Evolutionary conservation across 2,888 invertebrate genomes (phyloP).

Genomic region (Petrolisthes cinctipes): DNA sequence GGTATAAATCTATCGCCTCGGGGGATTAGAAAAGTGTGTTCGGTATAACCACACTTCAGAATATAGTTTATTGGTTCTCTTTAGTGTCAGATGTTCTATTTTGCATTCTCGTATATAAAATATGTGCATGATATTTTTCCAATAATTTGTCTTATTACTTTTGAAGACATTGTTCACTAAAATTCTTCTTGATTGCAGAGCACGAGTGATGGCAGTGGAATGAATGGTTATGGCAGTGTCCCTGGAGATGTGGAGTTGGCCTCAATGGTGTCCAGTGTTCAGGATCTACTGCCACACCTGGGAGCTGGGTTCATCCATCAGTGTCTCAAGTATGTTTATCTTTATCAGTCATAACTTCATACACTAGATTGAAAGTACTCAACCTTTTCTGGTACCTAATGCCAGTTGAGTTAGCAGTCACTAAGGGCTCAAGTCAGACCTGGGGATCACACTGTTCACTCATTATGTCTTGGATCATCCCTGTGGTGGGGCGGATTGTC

Average conservation of each 20-base stretch:
- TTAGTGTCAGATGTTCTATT: no score
- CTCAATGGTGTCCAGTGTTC: constrained; percentile 77
- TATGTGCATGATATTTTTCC: no score
- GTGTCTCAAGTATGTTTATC: constrained; percentile 63
- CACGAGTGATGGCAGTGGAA: constrained; percentile 41
- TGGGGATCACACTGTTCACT: background rate
- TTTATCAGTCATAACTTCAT: background rate
- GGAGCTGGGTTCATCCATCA: constrained; percentile 81
- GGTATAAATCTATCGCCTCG: no score
- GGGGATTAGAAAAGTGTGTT: no score
- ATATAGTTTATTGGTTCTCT: no score
- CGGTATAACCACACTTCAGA: no score
- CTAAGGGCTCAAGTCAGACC: background rate
- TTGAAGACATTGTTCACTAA: no score
- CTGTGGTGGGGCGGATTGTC: no score
- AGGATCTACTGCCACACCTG: constrained; percentile 84
- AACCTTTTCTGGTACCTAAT: background rate
- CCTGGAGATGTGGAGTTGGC: constrained; percentile 70
- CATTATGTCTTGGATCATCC: background rate
- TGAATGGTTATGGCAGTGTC: constrained; percentile 67
- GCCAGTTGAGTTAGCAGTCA: background rate
- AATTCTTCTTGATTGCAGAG: background rate
- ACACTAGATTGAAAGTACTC: background rate
- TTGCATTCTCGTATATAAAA: no score
- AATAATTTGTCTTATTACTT: no score